These are phyloP conservation scores for Platycheirus albimanus DNA, from an alignment of 2,888 invertebrate genomes.

Conservation along the genomic window DNA sequence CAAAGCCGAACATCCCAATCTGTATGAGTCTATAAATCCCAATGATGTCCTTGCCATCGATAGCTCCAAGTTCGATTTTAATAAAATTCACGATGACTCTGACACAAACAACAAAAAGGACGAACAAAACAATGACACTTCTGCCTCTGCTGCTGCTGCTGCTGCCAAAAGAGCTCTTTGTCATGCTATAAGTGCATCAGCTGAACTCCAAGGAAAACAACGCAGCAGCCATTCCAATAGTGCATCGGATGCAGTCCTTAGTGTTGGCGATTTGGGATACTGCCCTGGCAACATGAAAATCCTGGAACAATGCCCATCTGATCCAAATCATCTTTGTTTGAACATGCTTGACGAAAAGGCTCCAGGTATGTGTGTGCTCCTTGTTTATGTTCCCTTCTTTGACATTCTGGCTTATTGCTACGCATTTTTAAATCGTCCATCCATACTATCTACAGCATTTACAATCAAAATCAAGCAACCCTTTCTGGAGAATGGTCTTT, in stretches of 20 bases:
- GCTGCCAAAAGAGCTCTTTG: conserved; percentile 52
- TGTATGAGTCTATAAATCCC: conserved; percentile 60
- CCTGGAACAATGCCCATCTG: conserved; percentile 76
- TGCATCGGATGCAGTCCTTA: conserved; percentile 55
- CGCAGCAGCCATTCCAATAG: conserved; percentile 16
- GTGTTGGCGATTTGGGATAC: conserved; percentile 74
- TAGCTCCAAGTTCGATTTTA: conserved; percentile 65
- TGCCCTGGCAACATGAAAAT: conserved; percentile 75
- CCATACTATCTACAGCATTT: conserved; percentile 77
- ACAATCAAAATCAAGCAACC: conserved; percentile 79
- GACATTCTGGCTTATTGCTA: not conserved
- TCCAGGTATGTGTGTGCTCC: conserved; percentile 76
- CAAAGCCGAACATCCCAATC: conserved; percentile 23
- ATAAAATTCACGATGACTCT: conserved; percentile 48
- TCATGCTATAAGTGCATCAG: conserved; percentile 50
- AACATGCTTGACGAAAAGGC: conserved; percentile 78
- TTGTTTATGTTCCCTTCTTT: too few species aligned
- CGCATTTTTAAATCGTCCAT: not conserved
- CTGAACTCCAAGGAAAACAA: conserved; percentile 18
- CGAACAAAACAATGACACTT: conserved; percentile 18
- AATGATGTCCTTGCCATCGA: conserved; percentile 74
- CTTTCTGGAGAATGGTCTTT: conserved; percentile 77
- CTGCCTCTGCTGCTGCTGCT: not conserved
- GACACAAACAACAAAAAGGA: conserved; percentile 28
- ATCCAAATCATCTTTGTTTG: conserved; percentile 76